phyloP scores from a whole-genome alignment of 2,113 vertebrate genomes.

The Apus apus region DNA sequence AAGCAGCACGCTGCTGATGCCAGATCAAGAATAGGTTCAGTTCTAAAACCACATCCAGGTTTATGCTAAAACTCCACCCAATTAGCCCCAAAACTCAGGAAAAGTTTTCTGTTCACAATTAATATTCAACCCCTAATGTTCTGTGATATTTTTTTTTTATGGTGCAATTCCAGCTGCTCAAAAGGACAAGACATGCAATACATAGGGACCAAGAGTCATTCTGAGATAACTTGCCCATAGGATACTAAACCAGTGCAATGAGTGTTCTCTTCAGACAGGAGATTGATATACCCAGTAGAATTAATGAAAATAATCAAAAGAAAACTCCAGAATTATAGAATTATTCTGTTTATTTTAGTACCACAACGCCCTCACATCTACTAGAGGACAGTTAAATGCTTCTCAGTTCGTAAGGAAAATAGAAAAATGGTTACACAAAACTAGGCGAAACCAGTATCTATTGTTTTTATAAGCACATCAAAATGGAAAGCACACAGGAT shows the following conservation, averaged over 20 bases:
- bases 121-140: background rate
- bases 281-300: background rate
- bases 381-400: background rate
- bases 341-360: background rate
- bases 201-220: background rate
- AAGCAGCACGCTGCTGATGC: background rate
- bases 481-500: background rate
- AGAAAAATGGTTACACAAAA: background rate
- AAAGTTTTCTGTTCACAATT: background rate
- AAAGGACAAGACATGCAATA: background rate
- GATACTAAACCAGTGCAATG: background rate
- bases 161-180: background rate
- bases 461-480: background rate
- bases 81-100: background rate
- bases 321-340: background rate
- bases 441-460: background rate
- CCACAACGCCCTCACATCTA: background rate
- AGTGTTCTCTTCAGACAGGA: background rate
- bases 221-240: background rate
- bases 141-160: background rate
- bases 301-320: background rate
- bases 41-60: background rate
- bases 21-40: background rate
- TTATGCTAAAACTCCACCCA: background rate
- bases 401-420: background rate